Evolutionary conservation across 1,140 invertebrate genomes (phyloP), one percentile per base, ranked within the genome.

Genomic region (Drosophila murphyi): DNA sequence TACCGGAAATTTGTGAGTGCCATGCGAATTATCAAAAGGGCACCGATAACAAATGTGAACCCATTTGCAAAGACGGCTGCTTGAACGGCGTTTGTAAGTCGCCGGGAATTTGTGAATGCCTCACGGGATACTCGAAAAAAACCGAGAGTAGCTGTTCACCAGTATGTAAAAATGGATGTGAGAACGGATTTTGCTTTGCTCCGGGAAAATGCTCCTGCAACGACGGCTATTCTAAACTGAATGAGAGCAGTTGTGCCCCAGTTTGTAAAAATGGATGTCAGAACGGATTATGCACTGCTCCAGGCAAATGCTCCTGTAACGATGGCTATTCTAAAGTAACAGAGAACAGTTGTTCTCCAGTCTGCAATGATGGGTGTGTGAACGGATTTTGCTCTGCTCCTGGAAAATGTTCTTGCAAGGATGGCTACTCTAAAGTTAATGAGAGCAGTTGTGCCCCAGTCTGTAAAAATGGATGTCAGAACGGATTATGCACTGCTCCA

Each of bases 21-120:
- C 70, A 87, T 29, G 51, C 7, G 12, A 56, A 74, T 45, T 65
- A 96, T 94, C 82, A 94, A 93, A 69, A 94, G 92, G 60, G 85
- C 5, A 3, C 48, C 8, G 76, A 86, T 62, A 76, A 76, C 34
- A 75, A 62, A 1, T 78, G 76, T 29, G 45, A 47, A 34, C 72
- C 76, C 10, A 57, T 65, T 7, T 78, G 76, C 28, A 20, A 63
- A 20, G 51, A 55, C 31, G 57, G 57, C 2, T 78, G 76, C 34
- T 3, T 43, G 6, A 75, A 75, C 35, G 76, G 72, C 4, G 31
- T 6, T 5, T 78, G 76, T 41, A 62, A 20, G 4, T 37, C 72
- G 0, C 76, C 76, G n/a, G 62, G 43, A n/a, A 47, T n/a, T 28
- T 78, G 76, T 20, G 51, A 63, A 8, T 78, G 76, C 41, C 20